Conservation (phyloP, 1,140 invertebrate genomes). For the Euglossa dilemma region DNA sequence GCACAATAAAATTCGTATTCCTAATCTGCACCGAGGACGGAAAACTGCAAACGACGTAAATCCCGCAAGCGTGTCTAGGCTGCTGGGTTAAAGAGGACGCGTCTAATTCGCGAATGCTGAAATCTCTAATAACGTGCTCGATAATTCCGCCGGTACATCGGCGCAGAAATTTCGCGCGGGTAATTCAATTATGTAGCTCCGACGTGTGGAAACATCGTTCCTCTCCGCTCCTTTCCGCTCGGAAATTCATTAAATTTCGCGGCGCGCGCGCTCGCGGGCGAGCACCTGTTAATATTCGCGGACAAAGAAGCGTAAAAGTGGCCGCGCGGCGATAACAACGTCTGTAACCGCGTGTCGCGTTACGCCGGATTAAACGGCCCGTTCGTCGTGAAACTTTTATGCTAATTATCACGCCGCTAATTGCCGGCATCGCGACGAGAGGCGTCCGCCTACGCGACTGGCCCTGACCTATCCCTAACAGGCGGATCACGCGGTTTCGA, state of each 20-base stretch:
- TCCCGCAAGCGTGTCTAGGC: too few relatives aligned
- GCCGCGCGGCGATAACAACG: background rate
- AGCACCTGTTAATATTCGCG: background rate
- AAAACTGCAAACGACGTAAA: too few relatives aligned
- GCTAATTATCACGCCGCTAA: background rate
- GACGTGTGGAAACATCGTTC: background rate
- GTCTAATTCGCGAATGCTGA: background rate
- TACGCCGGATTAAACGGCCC: background rate
- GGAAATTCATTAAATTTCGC: background rate
- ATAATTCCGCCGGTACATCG: background rate
- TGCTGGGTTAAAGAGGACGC: background rate
- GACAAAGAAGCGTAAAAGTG: background rate
- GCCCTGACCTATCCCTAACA: slow-evolving; percentile 38
- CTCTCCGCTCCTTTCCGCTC: background rate
- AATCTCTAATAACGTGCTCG: background rate
- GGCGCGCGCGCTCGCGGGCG: too few relatives aligned
- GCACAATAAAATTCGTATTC: too few relatives aligned
- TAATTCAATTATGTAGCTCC: background rate
- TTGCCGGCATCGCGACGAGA: background rate
- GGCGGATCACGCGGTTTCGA: background rate
- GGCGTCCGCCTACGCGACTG: background rate
- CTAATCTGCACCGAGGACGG: too few relatives aligned
- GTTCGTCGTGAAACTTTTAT: background rate
- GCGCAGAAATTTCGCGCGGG: background rate
- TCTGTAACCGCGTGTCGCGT: background rate